Base-by-base conservation (phyloP, 2,888 invertebrate species). In the Phasia obesa region DNA sequence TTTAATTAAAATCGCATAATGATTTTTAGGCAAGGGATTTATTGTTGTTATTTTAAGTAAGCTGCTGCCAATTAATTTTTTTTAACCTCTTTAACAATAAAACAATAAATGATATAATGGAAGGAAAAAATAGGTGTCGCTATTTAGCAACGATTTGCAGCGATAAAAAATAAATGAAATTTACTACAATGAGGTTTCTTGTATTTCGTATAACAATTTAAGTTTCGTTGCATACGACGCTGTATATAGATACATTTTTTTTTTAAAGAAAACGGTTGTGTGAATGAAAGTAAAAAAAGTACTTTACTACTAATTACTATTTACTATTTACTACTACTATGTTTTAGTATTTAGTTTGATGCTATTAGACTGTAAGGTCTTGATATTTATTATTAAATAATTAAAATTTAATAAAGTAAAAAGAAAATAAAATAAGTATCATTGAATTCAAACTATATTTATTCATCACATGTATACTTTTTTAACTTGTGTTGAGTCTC, bases 21-120 rank as follows among this genome's bases (percentile, higher is more conserved):
- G 17, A 49, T 49, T 71, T 78, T 38, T 81, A 84, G 82, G 85
- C 57, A 65, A 88, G 86, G 85, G 75, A 80, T n/a, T 51, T 53
- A 38, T 42, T 17, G 19, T 86, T 81, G 86, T 86, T 86, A 23
- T 31, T 57, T 25, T 65, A 51, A 76, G 85, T 87, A 86, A 74
- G 79, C 82, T 82, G 75, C 83, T 84, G 83, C 86, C 83, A 73
- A 79, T 80, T 71, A 60, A 51, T 13, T 55, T 23, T 21, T 57
- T 55, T 57, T 59, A 6, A 25, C 4, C 7, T 27, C n/a, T 17
- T 65, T 47, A 47, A 57, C 3, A 35, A 35, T 31, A 5, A 35
- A 9, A 35, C 35, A 53, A 19, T 6, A 5, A 11, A 2, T 1
- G 1, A 23, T n/a, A 5, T 17, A 7, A 47, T 2, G 17, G 1